Evolutionary conservation across 1,140 invertebrate genomes (phyloP), one percentile per base, ranked within the genome.

Genomic region (Coboldia fuscipes): DNA sequence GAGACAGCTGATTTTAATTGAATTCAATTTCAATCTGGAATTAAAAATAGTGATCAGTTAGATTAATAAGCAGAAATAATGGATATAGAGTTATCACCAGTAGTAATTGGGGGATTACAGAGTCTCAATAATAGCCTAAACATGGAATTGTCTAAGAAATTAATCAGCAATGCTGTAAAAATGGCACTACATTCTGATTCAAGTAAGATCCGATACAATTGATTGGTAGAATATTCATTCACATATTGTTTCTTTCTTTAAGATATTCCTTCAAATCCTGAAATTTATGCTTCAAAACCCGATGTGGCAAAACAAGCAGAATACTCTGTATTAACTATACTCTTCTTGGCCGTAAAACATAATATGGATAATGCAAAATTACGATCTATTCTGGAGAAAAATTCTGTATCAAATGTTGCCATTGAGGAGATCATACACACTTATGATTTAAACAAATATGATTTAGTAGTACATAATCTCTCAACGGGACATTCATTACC

Each of bases 241-340:
- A 20, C 18, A 17, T 34, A 2, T 13, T 26, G 20, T 2, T 29
- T 12, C 17, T 15, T 7, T 35, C 9, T 21, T 29, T 5, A 18
- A 55, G 52, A 42, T 30, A 46, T 55, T 34, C 47, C 51, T 9
- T 43, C 47, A 14, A 48, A 47, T 8, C 50, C 52, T 6, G 52
- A 55, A 38, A 43, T 55, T 13, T 54, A 55, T 31, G 51, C 49
- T 3, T 38, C 34, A 3, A 48, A 50, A 14, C 47, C 47, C 5
- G 44, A 40, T 19, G 44, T 45, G 17, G 44, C 47, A 4, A 54
- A 54, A 28, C 51, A 53, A 26, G 53, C 50, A 29, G 52, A 55
- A 40, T 54, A 50, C 30, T 44, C 47, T 1, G 44, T 55, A 3
- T 49, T 48, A n/a, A 41, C 46, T 0, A 39, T 54, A 7, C 45